Evolutionary conservation across 1,140 invertebrate species (phyloP), one percentile per base, ranked within the genome.

Genomic region (Chymomyza costata): DNA sequence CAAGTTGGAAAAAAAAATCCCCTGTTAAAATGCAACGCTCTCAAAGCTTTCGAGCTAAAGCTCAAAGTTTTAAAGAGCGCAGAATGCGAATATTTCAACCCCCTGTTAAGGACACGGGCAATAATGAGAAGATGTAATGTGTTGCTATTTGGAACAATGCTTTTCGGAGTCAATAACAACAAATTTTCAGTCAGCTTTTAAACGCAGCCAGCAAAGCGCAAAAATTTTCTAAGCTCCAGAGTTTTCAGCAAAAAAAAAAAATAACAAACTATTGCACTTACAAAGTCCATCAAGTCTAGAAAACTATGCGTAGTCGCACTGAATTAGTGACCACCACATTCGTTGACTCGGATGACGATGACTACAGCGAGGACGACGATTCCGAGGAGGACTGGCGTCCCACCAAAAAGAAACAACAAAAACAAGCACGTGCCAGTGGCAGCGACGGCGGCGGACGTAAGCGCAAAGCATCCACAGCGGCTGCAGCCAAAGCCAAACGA

Each of bases 341-440:
- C 39, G 83, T 80, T 14, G 83, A 85, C 40, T 82, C 80, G 31
- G 83, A 85, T 35, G 83, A 85, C 48, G 83, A 85, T 10, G 83
- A 85, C 21, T 83, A 60, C 21, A 85, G 83, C 49, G 83, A 83
- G 13, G 69, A 83, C 31, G 80, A 85, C 32, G 83, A 84, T n/a
- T 85, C 83, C 17, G 83, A 85, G 57, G 83, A 85, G 53, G 83
- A 85, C 49, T 85, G 83, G 83, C 65, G 83, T 1, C 83, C 83
- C 37, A 78, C 65, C 32, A 82, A 67, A 44, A 83, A 80, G 50
- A 78, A 78, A 49, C 61, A 39, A 44, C 68, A 65, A 34, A 61
- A 64, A 15, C 49, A 37, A 15, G 13, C 47, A 44, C 57, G 57
- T 31, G 31, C 18, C 46, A 46, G 30, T 45, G 38, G 48, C 32